Conservation (phyloP, 2,797 vertebrate genomes). For the Ispidina picta region DNA sequence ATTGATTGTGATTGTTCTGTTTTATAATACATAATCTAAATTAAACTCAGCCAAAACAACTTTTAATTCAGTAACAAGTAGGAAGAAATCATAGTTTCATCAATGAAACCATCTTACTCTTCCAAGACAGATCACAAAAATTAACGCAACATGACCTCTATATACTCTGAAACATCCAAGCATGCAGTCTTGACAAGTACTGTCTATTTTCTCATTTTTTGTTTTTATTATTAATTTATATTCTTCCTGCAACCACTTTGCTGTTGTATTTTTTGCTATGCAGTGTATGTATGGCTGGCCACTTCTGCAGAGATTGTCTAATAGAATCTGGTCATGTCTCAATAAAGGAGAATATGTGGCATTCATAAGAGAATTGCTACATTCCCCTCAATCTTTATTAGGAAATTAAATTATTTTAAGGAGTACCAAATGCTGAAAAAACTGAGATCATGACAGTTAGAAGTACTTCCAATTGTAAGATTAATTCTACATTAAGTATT, state of each 20-base stretch:
- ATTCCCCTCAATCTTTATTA: background rate
- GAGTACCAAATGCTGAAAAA: background rate
- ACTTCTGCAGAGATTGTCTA: background rate
- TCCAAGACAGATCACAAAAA: background rate
- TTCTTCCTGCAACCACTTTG: background rate
- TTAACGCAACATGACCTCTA: background rate
- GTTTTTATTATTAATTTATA: background rate
- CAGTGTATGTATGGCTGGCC: background rate
- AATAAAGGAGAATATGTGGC: background rate
- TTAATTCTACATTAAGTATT: background rate
- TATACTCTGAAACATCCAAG: background rate
- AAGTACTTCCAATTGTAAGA: background rate
- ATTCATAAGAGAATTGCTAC: background rate
- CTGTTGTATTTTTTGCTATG: background rate
- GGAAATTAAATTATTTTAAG: background rate
- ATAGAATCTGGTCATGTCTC: background rate
- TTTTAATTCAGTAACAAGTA: background rate
- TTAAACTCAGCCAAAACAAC: background rate
- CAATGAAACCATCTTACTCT: background rate
- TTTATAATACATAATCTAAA: background rate
- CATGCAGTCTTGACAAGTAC: fast-evolving
- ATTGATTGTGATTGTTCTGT: background rate
- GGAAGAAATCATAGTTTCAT: background rate
- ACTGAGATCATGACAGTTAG: background rate
- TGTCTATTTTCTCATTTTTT: background rate